These are phyloP conservation scores for Psettodes erumei DNA, from an alignment of 2,113 vertebrate species.

Conservation along the genomic window DNA sequence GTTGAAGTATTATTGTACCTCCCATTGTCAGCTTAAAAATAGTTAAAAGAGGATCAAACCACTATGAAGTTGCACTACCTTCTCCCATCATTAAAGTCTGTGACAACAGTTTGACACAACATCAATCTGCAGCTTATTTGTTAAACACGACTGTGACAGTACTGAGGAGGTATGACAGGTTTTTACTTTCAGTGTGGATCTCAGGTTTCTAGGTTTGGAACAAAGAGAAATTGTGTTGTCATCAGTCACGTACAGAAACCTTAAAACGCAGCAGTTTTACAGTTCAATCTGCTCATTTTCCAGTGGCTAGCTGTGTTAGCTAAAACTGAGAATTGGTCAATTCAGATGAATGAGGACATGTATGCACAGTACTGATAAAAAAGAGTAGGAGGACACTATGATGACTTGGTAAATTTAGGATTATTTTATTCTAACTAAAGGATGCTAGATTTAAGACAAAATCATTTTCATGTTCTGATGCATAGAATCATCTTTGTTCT, in stretches of 20 bases:
- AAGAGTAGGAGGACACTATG: neutral
- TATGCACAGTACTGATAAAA: neutral
- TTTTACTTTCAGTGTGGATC: neutral
- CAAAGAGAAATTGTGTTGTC: neutral
- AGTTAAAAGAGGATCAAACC: neutral
- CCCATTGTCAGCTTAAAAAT: neutral
- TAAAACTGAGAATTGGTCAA: neutral
- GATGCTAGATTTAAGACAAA: neutral
- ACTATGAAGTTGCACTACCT: neutral
- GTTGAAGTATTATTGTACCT: neutral
- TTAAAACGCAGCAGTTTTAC: neutral
- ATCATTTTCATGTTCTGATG: neutral
- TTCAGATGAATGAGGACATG: slow-evolving; percentile 5
- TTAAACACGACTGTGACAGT: neutral
- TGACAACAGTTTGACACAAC: neutral
- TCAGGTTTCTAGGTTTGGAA: neutral
- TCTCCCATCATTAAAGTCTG: neutral
- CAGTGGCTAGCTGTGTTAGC: neutral
- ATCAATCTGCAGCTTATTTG: neutral
- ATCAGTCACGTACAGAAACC: neutral
- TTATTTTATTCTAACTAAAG: neutral
- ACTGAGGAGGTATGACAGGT: neutral
- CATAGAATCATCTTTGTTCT: neutral
- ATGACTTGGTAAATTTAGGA: neutral
- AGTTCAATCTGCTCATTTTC: slow-evolving; percentile 13